Conservation (phyloP, 2,797 vertebrate species). For the Eutrigla gurnardus region DNA sequence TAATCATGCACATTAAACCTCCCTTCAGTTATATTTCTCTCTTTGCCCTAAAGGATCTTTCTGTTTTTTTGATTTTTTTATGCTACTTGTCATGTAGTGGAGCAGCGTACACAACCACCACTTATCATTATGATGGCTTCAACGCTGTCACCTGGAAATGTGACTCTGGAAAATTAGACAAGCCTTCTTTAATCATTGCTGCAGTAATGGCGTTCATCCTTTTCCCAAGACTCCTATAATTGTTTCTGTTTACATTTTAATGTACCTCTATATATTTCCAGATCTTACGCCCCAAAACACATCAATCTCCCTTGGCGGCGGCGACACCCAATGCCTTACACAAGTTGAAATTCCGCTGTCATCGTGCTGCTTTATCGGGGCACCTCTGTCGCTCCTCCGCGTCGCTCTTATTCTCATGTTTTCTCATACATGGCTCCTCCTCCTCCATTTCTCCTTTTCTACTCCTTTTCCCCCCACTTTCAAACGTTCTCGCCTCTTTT, state of each 20-base stretch:
- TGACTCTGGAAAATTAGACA: slow-evolving; percentile 61
- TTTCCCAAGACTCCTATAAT: slow-evolving; percentile 8
- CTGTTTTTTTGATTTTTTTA: slow-evolving; percentile 37
- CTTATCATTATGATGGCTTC: slow-evolving; percentile 93
- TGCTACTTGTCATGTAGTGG: slow-evolving; percentile 34
- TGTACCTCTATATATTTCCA: slow-evolving; percentile 33
- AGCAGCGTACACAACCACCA: slow-evolving; percentile 69
- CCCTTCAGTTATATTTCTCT: slow-evolving; percentile 52
- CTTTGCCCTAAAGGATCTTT: slow-evolving; percentile 48
- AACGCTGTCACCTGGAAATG: slow-evolving; percentile 80
- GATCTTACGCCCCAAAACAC: slow-evolving; percentile 5
- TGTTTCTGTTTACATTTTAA: slow-evolving; percentile 45
- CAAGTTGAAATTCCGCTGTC: slow-evolving; percentile 32
- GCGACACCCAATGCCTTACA: slow-evolving; percentile 17
- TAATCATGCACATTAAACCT: slow-evolving; percentile 59
- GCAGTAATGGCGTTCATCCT: slow-evolving; percentile 38
- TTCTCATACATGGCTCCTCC: slow-evolving; percentile 46
- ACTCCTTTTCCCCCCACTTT: slow-evolving; percentile 47
- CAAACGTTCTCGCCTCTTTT: slow-evolving; percentile 50
- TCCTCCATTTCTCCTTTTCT: slow-evolving; percentile 51
- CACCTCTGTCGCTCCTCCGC: slow-evolving; percentile 12
- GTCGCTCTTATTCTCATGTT: slow-evolving; percentile 30
- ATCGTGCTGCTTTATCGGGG: slow-evolving; percentile 19
- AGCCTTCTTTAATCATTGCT: slow-evolving; percentile 39
- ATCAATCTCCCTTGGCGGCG: slow-evolving; percentile 27